Evolutionary conservation across 1,140 invertebrate genomes (phyloP), one percentile per base, ranked within the genome.

Genomic region (Macrotrachela quadricornifera): DNA sequence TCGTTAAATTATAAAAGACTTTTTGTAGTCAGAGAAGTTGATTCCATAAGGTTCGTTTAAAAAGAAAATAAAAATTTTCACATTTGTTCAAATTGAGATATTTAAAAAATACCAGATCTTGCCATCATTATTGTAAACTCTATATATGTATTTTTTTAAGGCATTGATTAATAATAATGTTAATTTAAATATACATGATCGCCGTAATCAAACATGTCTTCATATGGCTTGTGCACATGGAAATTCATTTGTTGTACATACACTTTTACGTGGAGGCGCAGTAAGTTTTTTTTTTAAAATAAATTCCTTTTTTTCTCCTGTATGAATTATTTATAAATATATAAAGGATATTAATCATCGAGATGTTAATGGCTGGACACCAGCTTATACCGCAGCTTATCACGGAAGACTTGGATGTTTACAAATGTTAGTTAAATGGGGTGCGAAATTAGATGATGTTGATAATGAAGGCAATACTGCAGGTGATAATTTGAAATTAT

Each of bases 311-410:
- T 47, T 39, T 57, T 9, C 50, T n/a, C n/a, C n/a, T n/a, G n/a
- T n/a, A n/a, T n/a, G n/a, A n/a, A n/a, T n/a, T n/a, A n/a, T n/a
- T n/a, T n/a, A n/a, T n/a, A n/a, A n/a, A n/a, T n/a, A n/a, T n/a
- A n/a, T n/a, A n/a, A n/a, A 68, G 66, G 65, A 70, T 55, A 59
- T 65, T 8, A 65, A 66, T 55, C 48, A 54, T 10, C 55, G 59
- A 43, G 68, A 71, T 58, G 64, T 65, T 44, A 66, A 63, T 57
- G 65, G 64, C 30, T 71, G 69, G 69, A 67, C 60, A 3, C 57
- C 67, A n/a, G 60, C 70, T n/a, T 68, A 71, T 54, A 51, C 57
- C 30, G 66, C 69, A n/a, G 59, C 63, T 10, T 71, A 66, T 55
- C 68, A 71, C 59, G 69, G 69, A 2, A 54, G 51, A 46, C 41